phyloP scores from a whole-genome alignment of 92 coral and sea anemone species.

The Muricea muricata region DNA sequence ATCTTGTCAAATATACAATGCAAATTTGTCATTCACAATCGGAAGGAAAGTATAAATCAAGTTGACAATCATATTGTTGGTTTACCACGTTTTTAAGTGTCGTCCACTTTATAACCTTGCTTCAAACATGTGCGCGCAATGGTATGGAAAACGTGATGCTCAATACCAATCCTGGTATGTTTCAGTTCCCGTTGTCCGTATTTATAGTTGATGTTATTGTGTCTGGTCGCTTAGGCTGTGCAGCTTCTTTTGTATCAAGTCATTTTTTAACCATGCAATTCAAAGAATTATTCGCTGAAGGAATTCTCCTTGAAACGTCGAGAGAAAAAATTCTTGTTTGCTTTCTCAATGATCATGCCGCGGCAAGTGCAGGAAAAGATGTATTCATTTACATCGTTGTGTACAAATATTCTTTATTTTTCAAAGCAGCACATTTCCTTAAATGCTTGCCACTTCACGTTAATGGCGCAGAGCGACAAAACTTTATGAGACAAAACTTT shows the following conservation, averaged over 20 bases:
- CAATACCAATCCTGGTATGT: too few species aligned
- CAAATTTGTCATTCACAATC: background rate
- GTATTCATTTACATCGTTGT: background rate
- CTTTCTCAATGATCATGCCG: background rate
- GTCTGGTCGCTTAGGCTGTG: too few species aligned
- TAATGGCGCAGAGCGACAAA: background rate
- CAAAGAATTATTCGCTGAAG: too few species aligned
- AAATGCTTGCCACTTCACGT: background rate
- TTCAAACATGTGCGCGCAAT: background rate
- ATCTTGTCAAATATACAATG: background rate
- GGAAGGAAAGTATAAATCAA: background rate
- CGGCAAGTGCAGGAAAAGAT: background rate
- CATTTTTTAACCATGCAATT: too few species aligned
- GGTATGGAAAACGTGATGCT: too few species aligned
- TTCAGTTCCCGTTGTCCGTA: too few species aligned
- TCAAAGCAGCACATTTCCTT: background rate
- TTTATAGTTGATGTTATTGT: too few species aligned
- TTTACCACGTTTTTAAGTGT: background rate
- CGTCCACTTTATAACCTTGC: background rate
- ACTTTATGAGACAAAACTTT: background rate
- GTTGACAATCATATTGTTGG: background rate
- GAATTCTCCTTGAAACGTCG: too few species aligned
- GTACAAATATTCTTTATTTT: background rate
- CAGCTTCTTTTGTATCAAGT: too few species aligned
- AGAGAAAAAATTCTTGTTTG: too few species aligned